Evolutionary conservation across 2,888 invertebrate genomes (phyloP).

Genomic region (Netelia melanura): DNA sequence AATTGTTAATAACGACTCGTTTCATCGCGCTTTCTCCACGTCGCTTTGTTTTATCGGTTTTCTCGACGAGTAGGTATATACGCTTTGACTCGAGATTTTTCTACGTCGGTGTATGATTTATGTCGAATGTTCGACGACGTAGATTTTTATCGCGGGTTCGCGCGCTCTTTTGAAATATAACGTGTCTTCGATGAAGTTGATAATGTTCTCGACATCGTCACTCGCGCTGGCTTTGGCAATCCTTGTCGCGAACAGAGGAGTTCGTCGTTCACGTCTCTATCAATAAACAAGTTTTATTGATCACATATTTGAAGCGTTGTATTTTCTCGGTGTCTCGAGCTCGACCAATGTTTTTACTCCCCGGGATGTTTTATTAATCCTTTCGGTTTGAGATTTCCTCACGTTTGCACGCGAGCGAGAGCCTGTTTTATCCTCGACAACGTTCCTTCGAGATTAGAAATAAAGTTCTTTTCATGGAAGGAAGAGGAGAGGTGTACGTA

Average conservation of each 20-base stretch:
- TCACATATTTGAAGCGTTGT: background rate
- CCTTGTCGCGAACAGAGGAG: background rate
- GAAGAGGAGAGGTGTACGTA: too few species aligned
- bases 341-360: background rate
- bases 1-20: constrained; percentile 25
- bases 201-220: constrained; percentile 20
- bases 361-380: background rate
- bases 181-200: constrained; percentile 2
- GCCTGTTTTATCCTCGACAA: too few species aligned
- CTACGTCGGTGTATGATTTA: constrained; percentile 47
- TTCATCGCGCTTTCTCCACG: constrained; percentile 28
- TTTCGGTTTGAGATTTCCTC: background rate
- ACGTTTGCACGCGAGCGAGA: background rate
- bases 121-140: constrained; percentile 7
- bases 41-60: constrained; percentile 30
- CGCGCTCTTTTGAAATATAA: background rate
- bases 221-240: background rate
- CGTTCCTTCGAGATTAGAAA: too few species aligned
- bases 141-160: constrained; percentile 17
- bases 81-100: constrained; percentile 38
- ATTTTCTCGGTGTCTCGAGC: background rate
- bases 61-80: background rate
- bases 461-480: too few species aligned
- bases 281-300: constrained; percentile 29
- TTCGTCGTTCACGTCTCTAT: constrained; percentile 30